Evolutionary conservation across 1,140 invertebrate genomes (phyloP), one percentile per base, ranked within the genome.

Genomic region (Formica selysi): DNA sequence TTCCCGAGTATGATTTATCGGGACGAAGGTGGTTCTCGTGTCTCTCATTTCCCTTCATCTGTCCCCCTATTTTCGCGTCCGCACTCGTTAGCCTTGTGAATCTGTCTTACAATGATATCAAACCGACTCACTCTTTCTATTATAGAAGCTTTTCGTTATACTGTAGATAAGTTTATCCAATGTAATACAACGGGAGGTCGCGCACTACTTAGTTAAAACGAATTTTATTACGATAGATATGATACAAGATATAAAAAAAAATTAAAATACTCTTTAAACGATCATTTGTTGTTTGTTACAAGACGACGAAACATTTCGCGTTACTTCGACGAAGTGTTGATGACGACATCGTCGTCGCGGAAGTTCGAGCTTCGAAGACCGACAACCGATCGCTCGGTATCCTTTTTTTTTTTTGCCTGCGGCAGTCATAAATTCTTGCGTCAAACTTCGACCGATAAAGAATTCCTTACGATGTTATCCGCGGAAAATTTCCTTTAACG

Each of bases 1-100:
- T 74, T 76, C 70, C 36, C 71, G 44, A 54, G 62, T 38, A 89
- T 89, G 76, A 89, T 89, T 86, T 84, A 89, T 89, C 76, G 83
- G 38, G 10, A 41, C 54, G 36, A 32, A 76, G 38, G 65, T 59
- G 41, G 22, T 44, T 61, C 11, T 8, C 70, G 59, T 59, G 68
- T 36, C 51, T 4, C 6, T 44, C 44, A 26, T 36, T 59, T 26
- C 22, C 36, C 62, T 59, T 41, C 29, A 2, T 22, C 80, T 48
- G 38, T 59, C 36, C 22, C 32, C 38, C 73, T 44, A 64, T 54
- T 86, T 79, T 62, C 29, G 29, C 74, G 22, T 54, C 38, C 54
- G 29, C 44, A 70, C 48, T 80, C 64, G 64, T 80, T 80, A 80
- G 76, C 64, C 62, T 79, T 26, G 41, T 38, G n/a, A 67, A 79